phyloP scores from a whole-genome alignment of 2,797 vertebrate genomes.

The Rhodeus uyekii region DNA sequence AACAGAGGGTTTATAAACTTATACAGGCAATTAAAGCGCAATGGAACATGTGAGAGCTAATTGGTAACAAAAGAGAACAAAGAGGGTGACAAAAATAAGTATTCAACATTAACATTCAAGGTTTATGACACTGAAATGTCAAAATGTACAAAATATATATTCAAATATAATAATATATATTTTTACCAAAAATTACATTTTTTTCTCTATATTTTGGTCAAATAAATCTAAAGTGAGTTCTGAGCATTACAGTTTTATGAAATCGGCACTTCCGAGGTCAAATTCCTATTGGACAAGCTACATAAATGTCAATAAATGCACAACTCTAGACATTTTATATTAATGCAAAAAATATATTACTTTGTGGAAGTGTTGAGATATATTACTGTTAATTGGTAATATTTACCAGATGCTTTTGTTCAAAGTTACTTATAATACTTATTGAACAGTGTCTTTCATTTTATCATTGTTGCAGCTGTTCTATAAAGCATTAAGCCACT shows the following conservation, averaged over 20 bases:
- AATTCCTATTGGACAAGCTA: not conserved
- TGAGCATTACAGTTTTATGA: not conserved
- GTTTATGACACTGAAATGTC: no score
- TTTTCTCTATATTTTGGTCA: not conserved
- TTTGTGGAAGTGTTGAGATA: not conserved
- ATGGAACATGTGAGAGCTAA: not conserved
- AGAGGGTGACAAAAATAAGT: no score
- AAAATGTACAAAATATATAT: no score
- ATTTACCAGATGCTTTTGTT: not conserved
- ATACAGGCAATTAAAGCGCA: not conserved
- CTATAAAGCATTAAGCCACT: not conserved
- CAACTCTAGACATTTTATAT: not conserved
- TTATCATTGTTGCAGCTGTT: not conserved
- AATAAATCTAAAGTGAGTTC: not conserved
- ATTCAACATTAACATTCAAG: no score
- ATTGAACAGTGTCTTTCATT: not conserved
- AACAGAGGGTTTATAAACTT: not conserved
- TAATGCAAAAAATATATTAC: not conserved
- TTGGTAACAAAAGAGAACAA: not conserved
- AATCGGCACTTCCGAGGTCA: not conserved
- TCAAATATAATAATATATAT: no score
- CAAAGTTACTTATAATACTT: not conserved
- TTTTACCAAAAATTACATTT: not conserved
- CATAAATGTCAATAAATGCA: not conserved
- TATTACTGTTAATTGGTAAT: no score